These are phyloP conservation scores for Carcinoscorpius rotundicauda DNA, from an alignment of 1,140 invertebrate genomes.

Conservation along the genomic window DNA sequence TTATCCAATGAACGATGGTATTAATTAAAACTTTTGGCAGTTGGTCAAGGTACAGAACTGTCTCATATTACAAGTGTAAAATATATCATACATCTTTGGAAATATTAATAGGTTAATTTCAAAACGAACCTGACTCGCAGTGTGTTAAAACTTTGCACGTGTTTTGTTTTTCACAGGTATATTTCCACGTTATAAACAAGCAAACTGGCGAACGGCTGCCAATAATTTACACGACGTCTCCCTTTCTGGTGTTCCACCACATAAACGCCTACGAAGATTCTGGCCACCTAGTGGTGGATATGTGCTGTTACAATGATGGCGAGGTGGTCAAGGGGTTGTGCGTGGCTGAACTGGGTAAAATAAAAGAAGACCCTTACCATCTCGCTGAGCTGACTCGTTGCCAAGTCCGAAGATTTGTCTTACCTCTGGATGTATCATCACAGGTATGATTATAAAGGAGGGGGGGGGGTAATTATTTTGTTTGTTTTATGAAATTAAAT, in stretches of 20 bases:
- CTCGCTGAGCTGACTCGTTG: background rate
- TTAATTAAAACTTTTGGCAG: too few relatives aligned
- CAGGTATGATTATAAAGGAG: too few relatives aligned
- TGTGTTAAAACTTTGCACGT: too few relatives aligned
- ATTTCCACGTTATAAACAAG: slow-evolving; percentile 56
- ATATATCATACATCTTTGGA: too few relatives aligned
- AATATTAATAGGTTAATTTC: too few relatives aligned
- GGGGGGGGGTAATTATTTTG: too few relatives aligned
- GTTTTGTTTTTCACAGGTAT: slow-evolving; percentile 42
- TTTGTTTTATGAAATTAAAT: too few relatives aligned
- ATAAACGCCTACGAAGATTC: slow-evolving; percentile 71
- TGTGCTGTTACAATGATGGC: slow-evolving; percentile 68
- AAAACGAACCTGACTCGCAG: too few relatives aligned
- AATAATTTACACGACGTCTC: slow-evolving; percentile 42
- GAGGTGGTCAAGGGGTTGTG: slow-evolving; percentile 27
- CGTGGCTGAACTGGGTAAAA: background rate
- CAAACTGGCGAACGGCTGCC: slow-evolving; percentile 43
- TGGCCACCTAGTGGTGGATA: slow-evolving; percentile 57
- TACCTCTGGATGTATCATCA: background rate
- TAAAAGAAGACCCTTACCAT: background rate
- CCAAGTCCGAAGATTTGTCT: background rate
- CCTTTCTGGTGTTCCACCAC: slow-evolving; percentile 76
- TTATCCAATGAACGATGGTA: too few relatives aligned
- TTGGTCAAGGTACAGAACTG: too few relatives aligned
- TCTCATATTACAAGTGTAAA: too few relatives aligned